Conservation (phyloP, 2,113 vertebrate genomes). For the Toxotes chatareus region DNA sequence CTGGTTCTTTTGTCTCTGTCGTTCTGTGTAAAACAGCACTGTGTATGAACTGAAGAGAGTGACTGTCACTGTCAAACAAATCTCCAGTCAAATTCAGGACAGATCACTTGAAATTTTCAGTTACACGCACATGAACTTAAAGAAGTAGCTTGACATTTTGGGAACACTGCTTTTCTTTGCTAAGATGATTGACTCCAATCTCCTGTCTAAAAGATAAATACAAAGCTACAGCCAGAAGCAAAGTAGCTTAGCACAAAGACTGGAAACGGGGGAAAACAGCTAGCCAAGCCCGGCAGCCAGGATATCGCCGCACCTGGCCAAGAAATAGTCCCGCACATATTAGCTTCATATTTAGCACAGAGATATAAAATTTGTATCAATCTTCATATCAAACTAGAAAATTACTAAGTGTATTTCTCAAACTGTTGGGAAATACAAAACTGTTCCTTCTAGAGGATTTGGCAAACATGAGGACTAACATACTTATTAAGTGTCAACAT, state of each 20-base stretch:
- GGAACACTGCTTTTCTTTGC: neutral
- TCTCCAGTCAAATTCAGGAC: too few relatives aligned
- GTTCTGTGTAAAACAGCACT: neutral
- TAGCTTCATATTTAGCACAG: too few relatives aligned
- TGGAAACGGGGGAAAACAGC: neutral
- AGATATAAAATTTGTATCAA: too few relatives aligned
- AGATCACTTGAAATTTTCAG: too few relatives aligned
- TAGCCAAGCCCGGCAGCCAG: too few relatives aligned
- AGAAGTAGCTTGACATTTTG: too few relatives aligned
- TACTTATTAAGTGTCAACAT: slow-evolving; percentile 3
- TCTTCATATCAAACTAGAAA: too few relatives aligned
- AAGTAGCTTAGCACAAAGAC: neutral
- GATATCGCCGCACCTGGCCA: too few relatives aligned
- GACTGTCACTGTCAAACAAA: too few relatives aligned
- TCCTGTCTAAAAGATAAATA: too few relatives aligned
- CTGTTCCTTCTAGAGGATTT: neutral
- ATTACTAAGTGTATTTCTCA: neutral
- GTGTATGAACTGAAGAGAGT: neutral
- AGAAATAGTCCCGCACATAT: too few relatives aligned
- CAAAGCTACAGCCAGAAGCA: neutral
- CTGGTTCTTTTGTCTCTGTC: neutral
- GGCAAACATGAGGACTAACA: neutral
- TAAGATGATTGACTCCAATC: neutral
- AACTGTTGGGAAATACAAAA: neutral
- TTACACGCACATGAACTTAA: too few relatives aligned